Conservation (phyloP, 2,113 vertebrate species). For the Tragelaphus scriptus region DNA sequence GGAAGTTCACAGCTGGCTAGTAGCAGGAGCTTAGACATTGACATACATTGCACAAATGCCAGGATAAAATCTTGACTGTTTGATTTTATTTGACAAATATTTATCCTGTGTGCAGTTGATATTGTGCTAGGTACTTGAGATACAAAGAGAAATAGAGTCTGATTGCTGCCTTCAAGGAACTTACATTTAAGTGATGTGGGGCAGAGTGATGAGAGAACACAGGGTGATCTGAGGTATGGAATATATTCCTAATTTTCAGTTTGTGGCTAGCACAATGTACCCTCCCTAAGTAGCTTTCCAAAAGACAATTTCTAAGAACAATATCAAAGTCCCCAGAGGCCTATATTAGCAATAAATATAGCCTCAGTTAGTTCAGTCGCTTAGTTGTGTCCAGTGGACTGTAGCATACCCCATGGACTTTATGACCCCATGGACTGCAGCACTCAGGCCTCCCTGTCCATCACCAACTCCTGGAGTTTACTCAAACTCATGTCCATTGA, state of each 20-base stretch:
- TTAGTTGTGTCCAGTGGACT: not conserved
- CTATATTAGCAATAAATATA: not conserved
- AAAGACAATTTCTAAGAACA: not conserved
- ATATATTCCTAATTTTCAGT: not conserved
- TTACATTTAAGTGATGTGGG: not conserved
- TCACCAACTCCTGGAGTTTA: not conserved
- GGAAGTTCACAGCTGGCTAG: not conserved
- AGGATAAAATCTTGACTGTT: not conserved
- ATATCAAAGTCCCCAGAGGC: not conserved
- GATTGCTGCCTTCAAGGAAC: not conserved
- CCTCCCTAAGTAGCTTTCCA: not conserved
- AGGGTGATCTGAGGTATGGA: not conserved
- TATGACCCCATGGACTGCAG: not conserved
- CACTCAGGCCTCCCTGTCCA: not conserved
- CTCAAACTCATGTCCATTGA: not conserved
- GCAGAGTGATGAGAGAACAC: not conserved
- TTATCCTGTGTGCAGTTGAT: not conserved
- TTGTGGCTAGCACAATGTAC: not conserved
- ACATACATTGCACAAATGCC: not conserved
- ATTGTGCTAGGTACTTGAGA: not conserved
- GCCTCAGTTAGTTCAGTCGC: not conserved
- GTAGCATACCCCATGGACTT: not conserved
- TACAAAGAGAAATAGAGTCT: not conserved
- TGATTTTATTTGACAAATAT: slow-evolving; percentile 16
- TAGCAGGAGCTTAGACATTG: not conserved